phyloP scores from a whole-genome alignment of 1,140 invertebrate genomes.

The Philaenus spumarius region DNA sequence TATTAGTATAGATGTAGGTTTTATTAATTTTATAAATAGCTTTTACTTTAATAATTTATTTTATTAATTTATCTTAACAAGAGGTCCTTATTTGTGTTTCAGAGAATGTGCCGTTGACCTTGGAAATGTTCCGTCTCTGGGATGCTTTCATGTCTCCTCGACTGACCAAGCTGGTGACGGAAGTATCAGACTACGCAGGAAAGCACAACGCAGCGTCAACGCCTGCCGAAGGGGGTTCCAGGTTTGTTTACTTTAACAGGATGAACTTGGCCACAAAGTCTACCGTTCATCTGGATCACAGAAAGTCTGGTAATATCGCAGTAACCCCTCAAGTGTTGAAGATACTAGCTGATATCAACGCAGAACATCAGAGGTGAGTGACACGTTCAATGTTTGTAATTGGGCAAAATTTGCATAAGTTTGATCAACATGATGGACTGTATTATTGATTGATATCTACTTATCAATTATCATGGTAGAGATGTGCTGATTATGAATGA shows the following conservation, averaged over 20 bases:
- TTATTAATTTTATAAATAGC: too few species aligned
- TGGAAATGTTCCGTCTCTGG: constrained; percentile 57
- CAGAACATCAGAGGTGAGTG: constrained; percentile 57
- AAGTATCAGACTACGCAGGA: constrained; percentile 41
- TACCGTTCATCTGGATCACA: constrained; percentile 54
- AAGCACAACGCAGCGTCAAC: neutral
- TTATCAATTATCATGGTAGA: too few species aligned
- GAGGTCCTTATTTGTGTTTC: too few species aligned
- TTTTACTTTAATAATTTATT: too few species aligned
- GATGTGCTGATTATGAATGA: too few species aligned
- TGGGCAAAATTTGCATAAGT: too few species aligned
- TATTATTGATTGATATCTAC: too few species aligned
- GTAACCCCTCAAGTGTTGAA: constrained; percentile 61
- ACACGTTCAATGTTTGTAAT: too few species aligned
- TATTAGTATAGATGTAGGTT: too few species aligned
- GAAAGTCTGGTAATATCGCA: constrained; percentile 48
- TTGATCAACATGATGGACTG: too few species aligned
- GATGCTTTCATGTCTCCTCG: constrained; percentile 63
- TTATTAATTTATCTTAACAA: too few species aligned
- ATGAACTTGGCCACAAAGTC: constrained; percentile 80
- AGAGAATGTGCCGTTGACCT: constrained; percentile 27
- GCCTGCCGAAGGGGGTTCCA: constrained; percentile 36
- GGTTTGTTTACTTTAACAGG: constrained; percentile 78
- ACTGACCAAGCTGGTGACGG: constrained; percentile 58
- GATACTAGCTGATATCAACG: constrained; percentile 70